Evolutionary conservation across 1,140 invertebrate genomes (phyloP), one percentile per base, ranked within the genome.

Genomic region (Pollicipes pollicipes): DNA sequence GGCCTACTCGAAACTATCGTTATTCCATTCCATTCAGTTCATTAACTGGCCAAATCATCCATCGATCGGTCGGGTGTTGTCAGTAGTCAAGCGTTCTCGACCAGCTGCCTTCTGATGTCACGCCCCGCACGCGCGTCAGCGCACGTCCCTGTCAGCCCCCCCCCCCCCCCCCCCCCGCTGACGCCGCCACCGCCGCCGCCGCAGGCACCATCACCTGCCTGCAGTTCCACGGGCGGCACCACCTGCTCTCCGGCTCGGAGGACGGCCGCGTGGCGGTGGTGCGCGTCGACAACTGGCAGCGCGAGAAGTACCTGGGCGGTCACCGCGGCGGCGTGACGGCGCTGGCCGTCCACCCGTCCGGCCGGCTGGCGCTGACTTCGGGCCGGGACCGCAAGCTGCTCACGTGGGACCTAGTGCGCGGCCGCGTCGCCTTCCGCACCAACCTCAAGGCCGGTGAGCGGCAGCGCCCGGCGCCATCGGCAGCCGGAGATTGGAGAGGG

Each of bases 381-480:
- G 91, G 92, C 27, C 85, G 84, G 71, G 93, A 97, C 80, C 86
- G 85, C 71, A 88, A 88, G 3, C 80, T 97, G 28, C 83, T 88
- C 75, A 95, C 93, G 1, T 98, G 95, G 95, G 95, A 98, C 83
- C 81, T 97, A 71, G 82, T 97, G 0, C 95, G 93, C 81, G 94
- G 93, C 0, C 83, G 91, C 74, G 85, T 85, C 77, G 91, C 93
- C 3, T 97, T 90, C 78, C 87, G 89, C 0, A 93, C 88, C 3
- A 95, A 97, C 79, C 79, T 97, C 4, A 82, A 84, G 73, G 74
- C 76, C 78, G 78, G 80, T 79, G 74, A 77, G 69, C 66, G 30
- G 8, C 66, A 24, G 29, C n/a, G 70, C 26, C 29, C 10, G 35
- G 30, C 45, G 35, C 6, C 17, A 35, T 8, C 35, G 17, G 35